Conservation (phyloP, 2,888 invertebrate species). For the Phalera bucephala region DNA sequence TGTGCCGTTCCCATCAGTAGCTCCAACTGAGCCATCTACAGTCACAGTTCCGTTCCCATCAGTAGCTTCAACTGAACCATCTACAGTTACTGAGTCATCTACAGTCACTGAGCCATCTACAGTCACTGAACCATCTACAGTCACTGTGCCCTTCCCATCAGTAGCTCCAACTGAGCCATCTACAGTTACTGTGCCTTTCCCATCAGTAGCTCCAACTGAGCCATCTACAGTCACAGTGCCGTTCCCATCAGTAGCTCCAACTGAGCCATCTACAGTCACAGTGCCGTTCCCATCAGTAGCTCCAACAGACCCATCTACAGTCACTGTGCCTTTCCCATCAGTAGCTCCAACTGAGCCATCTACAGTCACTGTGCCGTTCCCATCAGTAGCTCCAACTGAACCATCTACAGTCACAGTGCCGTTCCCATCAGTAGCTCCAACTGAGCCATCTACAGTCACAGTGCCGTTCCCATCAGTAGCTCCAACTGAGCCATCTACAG, state of each 20-base stretch:
- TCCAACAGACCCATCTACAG: constrained; percentile 1
- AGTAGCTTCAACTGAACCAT: too few relatives aligned
- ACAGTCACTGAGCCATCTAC: constrained; percentile 3
- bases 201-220: constrained; percentile 2
- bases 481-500: background rate
- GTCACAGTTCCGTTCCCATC: constrained; percentile 4
- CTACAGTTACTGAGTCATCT: too few relatives aligned
- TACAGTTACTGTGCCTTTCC: constrained; percentile 8
- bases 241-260: constrained; percentile 4
- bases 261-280: constrained; percentile 4
- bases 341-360: constrained; percentile 1
- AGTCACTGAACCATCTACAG: background rate
- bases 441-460: background rate
- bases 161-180: background rate
- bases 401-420: constrained; percentile 5
- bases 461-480: constrained; percentile 5
- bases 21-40: background rate
- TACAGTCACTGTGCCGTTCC: constrained; percentile 4
- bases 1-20: constrained; percentile 4
- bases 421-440: too few relatives aligned
- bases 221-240: constrained; percentile 5
- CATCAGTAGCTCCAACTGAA: background rate
- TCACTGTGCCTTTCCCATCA: constrained; percentile 2
- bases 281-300: background rate
- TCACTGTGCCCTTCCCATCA: constrained; percentile 6